phyloP scores from a whole-genome alignment of 2,797 vertebrate genomes.

The Spinus pinus region DNA sequence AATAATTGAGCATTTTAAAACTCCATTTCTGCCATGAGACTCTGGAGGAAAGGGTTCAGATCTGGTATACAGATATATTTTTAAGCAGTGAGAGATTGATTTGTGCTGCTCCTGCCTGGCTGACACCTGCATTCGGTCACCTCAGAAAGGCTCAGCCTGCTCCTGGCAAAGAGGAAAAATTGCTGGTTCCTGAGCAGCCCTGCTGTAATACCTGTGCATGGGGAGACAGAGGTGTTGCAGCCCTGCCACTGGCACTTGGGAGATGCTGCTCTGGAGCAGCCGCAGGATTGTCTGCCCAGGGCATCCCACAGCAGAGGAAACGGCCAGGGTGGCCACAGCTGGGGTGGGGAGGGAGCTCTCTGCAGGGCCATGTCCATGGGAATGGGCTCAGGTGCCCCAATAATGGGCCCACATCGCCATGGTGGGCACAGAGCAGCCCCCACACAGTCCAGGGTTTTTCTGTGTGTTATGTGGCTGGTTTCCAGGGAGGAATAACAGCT shows the following conservation, averaged over 20 bases:
- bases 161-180: conserved; percentile 15
- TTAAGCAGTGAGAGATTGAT: conserved; percentile 52
- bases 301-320: neutral
- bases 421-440: fast-evolving
- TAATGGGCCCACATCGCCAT: fast-evolving
- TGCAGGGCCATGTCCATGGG: fast-evolving
- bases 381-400: neutral
- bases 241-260: neutral
- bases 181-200: neutral
- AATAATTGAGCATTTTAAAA: conserved; percentile 69
- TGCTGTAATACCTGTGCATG: neutral
- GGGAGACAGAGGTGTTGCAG: neutral
- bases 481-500: conserved; percentile 14
- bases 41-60: conserved; percentile 54
- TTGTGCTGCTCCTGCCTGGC: conserved; percentile 32
- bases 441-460: neutral
- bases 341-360: neutral
- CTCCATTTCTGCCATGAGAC: conserved; percentile 59
- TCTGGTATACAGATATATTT: conserved; percentile 47
- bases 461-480: neutral
- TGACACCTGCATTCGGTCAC: conserved; percentile 33
- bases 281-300: neutral
- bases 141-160: neutral
- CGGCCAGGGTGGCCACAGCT: neutral
- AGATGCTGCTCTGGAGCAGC: neutral